These are phyloP conservation scores for Poeciliopsis paucimaculata DNA, from an alignment of 2,797 vertebrate species.

Conservation along the genomic window DNA sequence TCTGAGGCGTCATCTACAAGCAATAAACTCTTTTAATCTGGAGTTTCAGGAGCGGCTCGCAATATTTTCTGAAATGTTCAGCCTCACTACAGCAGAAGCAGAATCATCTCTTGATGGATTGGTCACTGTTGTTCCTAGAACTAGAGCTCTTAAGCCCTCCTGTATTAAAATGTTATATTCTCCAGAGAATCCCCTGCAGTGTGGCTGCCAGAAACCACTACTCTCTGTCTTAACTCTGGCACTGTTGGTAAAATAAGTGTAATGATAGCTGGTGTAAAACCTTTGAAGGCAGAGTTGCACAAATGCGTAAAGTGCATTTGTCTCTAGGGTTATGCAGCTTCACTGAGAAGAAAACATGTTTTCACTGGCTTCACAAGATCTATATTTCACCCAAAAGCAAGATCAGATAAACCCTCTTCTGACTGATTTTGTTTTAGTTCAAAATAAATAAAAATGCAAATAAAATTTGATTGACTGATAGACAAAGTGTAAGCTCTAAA, in stretches of 20 bases:
- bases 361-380: background rate
- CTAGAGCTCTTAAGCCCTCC: background rate
- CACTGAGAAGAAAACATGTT: background rate
- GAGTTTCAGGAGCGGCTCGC: background rate
- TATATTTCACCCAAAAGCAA: background rate
- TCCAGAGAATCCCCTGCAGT: slow-evolving; percentile 22
- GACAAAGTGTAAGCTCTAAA: background rate
- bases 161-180: slow-evolving; percentile 13
- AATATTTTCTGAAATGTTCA: background rate
- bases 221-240: slow-evolving; percentile 21
- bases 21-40: background rate
- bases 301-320: slow-evolving; percentile 16
- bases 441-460: background rate
- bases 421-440: background rate
- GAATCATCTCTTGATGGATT: background rate
- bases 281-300: slow-evolving; percentile 22
- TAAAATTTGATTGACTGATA: too few species aligned
- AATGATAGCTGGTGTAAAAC: slow-evolving; percentile 13
- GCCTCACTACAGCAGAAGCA: background rate
- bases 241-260: slow-evolving; percentile 13
- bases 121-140: background rate
- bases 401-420: background rate
- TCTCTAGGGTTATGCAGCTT: background rate
- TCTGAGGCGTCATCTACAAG: background rate
- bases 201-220: slow-evolving; percentile 1